Evolutionary conservation across 2,888 invertebrate genomes (phyloP), one percentile per base, ranked within the genome.

Genomic region (Coelopa pilipes): DNA sequence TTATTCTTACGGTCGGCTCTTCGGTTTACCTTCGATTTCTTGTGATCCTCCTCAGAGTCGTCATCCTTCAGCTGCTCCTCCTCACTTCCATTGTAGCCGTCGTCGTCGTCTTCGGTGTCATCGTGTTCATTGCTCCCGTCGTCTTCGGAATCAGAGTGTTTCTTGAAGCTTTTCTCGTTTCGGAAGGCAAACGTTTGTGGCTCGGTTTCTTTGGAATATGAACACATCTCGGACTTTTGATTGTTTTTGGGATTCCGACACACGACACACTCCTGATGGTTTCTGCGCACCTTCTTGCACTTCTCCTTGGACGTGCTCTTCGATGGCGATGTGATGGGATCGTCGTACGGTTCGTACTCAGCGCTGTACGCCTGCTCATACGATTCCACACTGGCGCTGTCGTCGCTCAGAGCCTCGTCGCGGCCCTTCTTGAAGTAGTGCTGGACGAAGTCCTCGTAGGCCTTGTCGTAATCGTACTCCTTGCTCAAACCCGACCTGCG

Each of bases 201-300:
- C 80, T 91, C 90, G 0, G 93, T 93, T 76, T 92, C 91, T 0
- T 92, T 91, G 12, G 92, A 92, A 85, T 94, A 96, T 0, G 93
- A 92, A 83, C 95, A 96, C 15, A 92, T 92, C 84, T 95, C 95
- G 77, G 92, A 94, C 75, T 92, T 92, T 46, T 92, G 94, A 62
- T 93, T 93, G 1, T 92, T 92, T 83, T 92, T 92, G 1, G 92
- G 90, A 82, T 94, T 92, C 79, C 92, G 91, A 82, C 95, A 96
- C 1, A 93, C 89, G 77, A 90, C 90, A 83, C 94, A 95, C n/a
- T 82, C 79, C 72, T 85, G 80, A 3, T 91, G 91, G 77, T 92
- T 91, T 80, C 89, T 91, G 67, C 89, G 86, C 0, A 92, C 90
- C 81, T 91, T 90, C 80, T 91, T 89, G 79, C 94, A 94, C 77